phyloP scores from a whole-genome alignment of 2,797 vertebrate species.

The Silurus aristotelis region DNA sequence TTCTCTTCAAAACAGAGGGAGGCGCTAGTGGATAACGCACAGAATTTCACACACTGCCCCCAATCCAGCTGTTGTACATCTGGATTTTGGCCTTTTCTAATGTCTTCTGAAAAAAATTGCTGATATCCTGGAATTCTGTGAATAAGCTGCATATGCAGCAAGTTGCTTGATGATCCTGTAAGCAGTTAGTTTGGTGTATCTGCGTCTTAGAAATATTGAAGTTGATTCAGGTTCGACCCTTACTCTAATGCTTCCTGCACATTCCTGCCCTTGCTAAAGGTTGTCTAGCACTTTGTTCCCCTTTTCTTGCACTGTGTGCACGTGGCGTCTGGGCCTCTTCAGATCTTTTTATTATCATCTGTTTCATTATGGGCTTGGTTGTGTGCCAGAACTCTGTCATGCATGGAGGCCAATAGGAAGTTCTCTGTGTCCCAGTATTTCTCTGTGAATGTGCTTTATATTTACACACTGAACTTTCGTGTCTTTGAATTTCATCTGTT shows the following conservation, averaged over 20 bases:
- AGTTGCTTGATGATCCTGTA: constrained; percentile 50
- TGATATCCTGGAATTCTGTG: constrained; percentile 9
- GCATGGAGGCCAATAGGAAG: constrained; percentile 54
- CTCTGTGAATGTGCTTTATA: constrained; percentile 39
- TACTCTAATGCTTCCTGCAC: background rate
- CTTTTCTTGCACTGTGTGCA: background rate
- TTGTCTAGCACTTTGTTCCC: background rate
- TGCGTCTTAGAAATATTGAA: background rate
- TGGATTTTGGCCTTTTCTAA: constrained; percentile 48
- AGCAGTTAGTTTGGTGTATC: constrained; percentile 43
- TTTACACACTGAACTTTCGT: constrained; percentile 38
- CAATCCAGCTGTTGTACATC: constrained; percentile 52
- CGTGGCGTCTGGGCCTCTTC: background rate
- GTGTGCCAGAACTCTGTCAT: constrained; percentile 41
- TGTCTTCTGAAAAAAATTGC: constrained; percentile 43
- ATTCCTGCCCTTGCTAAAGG: background rate
- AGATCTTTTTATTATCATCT: constrained; percentile 13
- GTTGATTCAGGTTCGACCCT: constrained; percentile 2
- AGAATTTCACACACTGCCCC: constrained; percentile 41
- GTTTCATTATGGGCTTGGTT: constrained; percentile 1
- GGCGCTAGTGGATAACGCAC: constrained; percentile 44
- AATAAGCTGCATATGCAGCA: constrained; percentile 39
- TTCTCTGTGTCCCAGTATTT: constrained; percentile 59
- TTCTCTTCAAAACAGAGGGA: constrained; percentile 45
- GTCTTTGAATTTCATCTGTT: constrained; percentile 37